Base-by-base conservation (phyloP, 2,113 vertebrate species). In the Danionella cerebrum region DNA sequence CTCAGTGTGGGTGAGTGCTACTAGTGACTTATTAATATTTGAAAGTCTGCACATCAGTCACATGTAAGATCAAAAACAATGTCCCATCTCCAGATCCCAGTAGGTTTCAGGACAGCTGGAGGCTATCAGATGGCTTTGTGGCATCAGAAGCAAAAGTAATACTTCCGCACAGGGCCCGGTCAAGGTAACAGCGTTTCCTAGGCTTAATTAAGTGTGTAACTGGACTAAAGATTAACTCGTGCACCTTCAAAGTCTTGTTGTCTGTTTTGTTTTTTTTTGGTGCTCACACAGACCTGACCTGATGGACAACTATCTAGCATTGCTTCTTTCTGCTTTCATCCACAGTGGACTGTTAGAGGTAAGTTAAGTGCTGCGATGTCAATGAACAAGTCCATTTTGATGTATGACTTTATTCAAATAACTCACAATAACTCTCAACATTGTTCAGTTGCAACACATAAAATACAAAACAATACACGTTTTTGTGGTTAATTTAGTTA, bases 251-350 rank as follows among this genome's bases (percentile, higher is more conserved):
- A 31, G 41, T 35, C 13, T 19, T 62, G 33, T 1, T 47, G 45
- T 64, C 4, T 72, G 29, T 77, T 75, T 19, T 6, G 14, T 29
- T 9, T 45, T 70, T 9, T 36, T 73, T 65, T 65, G n/a, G n/a
- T n/a, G n/a, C n/a, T n/a, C n/a, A 52, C 8, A 16, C 70, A 98
- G 96, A 72, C 93, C 96, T 73, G 95, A 98, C 82, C 89, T 98
- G 71, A 97, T 98, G 92, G 96, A 98, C 86, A 98, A 97, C 85
- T 98, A 98, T 47, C 88, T 98, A 79, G 95, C 94, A 19, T 87
- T 98, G 79, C 87, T 98, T 68, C 92, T 98, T 5, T 97, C 94
- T 52, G 92, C 94, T 53, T 98, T 98, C 83, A 96, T 98, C 84
- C 87, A 83, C 72, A 94, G 96, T 73, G 93, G 94, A 66, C 89